These are phyloP conservation scores for Acomys russatus DNA, from an alignment of 2,797 vertebrate species.

Conservation along the genomic window DNA sequence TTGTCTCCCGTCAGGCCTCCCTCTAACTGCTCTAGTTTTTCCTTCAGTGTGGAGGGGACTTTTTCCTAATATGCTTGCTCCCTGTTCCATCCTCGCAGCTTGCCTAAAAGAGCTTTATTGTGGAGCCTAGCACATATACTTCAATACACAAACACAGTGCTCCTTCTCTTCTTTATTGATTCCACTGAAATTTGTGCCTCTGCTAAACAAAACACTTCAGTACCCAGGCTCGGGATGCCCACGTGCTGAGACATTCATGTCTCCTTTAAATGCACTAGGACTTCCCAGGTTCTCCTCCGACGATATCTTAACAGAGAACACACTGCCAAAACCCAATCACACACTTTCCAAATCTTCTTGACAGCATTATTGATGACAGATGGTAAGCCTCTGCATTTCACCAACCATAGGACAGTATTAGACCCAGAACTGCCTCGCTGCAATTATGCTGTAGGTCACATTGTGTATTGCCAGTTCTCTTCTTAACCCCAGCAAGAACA, in stretches of 20 bases:
- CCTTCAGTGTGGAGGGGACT: conserved; percentile 7
- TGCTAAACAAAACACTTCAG: conserved; percentile 73
- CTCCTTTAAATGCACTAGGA: conserved; percentile 79
- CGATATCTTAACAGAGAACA: conserved; percentile 79
- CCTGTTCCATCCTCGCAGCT: conserved; percentile 57
- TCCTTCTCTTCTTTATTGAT: conserved; percentile 77
- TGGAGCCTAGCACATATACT: conserved; percentile 67
- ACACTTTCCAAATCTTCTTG: conserved; percentile 80
- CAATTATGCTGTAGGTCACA: conserved; percentile 40
- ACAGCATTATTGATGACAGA: conserved; percentile 84
- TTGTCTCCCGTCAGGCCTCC: background rate
- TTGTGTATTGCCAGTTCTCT: conserved; percentile 63
- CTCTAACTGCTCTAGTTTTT: background rate
- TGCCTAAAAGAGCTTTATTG: conserved; percentile 56
- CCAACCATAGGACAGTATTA: conserved; percentile 63
- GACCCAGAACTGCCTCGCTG: conserved; percentile 55
- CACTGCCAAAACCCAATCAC: conserved; percentile 78
- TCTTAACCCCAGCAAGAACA: conserved; percentile 66
- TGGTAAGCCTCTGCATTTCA: conserved; percentile 74
- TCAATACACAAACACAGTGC: conserved; percentile 61
- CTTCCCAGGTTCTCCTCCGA: conserved; percentile 81
- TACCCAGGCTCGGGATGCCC: conserved; percentile 16
- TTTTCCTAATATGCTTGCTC: conserved; percentile 54
- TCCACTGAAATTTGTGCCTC: conserved; percentile 71
- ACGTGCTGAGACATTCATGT: conserved; percentile 77